Evolutionary conservation across 2,888 invertebrate genomes (phyloP).

Genomic region (Chrysolina americana): DNA sequence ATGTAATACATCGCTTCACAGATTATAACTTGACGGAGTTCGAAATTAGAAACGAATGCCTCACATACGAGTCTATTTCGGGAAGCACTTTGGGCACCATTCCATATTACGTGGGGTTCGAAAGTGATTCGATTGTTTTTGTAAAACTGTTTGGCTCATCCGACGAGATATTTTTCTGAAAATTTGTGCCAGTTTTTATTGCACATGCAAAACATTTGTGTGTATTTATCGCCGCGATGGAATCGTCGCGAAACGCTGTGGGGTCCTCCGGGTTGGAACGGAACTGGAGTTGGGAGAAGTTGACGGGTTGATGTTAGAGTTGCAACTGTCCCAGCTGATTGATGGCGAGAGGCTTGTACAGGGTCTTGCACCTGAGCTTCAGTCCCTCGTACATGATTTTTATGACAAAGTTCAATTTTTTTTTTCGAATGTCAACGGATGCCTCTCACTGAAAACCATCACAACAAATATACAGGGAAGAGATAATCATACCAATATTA

Average conservation of each 20-base stretch:
- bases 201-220: conserved; percentile 43
- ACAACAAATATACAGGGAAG: too few species aligned
- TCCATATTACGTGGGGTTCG: conserved; percentile 60
- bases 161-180: conserved; percentile 32
- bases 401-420: too few species aligned
- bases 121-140: conserved; percentile 60
- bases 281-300: background rate
- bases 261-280: background rate
- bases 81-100: conserved; percentile 62
- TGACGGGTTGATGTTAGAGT: background rate
- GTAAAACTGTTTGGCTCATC: conserved; percentile 35
- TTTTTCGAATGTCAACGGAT: too few species aligned
- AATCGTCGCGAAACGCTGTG: conserved; percentile 3
- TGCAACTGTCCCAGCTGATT: too few species aligned
- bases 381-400: too few species aligned
- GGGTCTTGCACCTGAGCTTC: too few species aligned
- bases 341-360: too few species aligned
- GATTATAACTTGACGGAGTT: conserved; percentile 44
- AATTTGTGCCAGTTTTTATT: conserved; percentile 47
- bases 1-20: conserved; percentile 49
- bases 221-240: conserved; percentile 17
- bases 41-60: conserved; percentile 52
- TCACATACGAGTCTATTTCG: conserved; percentile 60
- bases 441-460: too few species aligned
- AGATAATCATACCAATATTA: too few species aligned